A percentile compares a stretch with the other conserved stretches of the same genome.
Conservation (phyloP, 1,140 invertebrate genomes). For the Leucophenga varia region DNA sequence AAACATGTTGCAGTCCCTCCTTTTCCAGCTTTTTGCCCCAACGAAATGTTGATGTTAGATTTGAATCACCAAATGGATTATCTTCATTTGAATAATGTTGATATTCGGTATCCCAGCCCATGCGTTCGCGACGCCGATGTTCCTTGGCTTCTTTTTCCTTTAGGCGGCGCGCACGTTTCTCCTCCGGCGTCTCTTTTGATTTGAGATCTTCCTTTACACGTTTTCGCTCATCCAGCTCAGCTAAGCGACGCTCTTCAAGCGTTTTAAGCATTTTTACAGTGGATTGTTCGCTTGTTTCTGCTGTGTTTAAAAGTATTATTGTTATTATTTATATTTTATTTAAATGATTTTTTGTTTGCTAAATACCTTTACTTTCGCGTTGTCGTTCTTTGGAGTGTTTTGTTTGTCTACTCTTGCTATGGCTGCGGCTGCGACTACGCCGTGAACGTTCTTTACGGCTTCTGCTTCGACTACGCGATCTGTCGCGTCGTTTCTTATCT, state of each 20-base stretch:
- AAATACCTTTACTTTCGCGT: too few species aligned
- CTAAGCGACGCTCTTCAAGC: slow-evolving; percentile 70
- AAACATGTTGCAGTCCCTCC: slow-evolving; percentile 80
- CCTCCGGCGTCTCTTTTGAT: slow-evolving; percentile 91
- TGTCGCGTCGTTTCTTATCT: too few species aligned
- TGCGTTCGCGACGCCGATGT: slow-evolving; percentile 79
- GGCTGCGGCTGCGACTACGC: too few species aligned
- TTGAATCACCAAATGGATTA: slow-evolving; percentile 98
- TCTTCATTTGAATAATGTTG: slow-evolving; percentile 96
- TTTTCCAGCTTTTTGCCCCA: slow-evolving; percentile 97
- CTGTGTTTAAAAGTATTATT: too few species aligned
- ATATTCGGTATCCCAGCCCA: slow-evolving; percentile 97
- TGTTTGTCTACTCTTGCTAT: too few species aligned
- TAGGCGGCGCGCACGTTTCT: slow-evolving; percentile 84
- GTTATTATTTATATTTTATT: too few species aligned
- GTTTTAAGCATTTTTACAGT: slow-evolving; percentile 70
- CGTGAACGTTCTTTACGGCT: too few species aligned
- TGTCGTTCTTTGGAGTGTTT: too few species aligned
- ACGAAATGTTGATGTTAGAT: slow-evolving; percentile 89
- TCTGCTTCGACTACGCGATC: too few species aligned
- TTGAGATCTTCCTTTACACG: slow-evolving; percentile 83
- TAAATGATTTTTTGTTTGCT: too few species aligned
- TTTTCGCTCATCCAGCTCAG: slow-evolving; percentile 67
- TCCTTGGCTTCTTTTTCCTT: slow-evolving; percentile 92
- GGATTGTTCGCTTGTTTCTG: too few species aligned